Evolutionary conservation across 2,888 invertebrate species (phyloP).

Genomic region (Lasioglossum villosulum): DNA sequence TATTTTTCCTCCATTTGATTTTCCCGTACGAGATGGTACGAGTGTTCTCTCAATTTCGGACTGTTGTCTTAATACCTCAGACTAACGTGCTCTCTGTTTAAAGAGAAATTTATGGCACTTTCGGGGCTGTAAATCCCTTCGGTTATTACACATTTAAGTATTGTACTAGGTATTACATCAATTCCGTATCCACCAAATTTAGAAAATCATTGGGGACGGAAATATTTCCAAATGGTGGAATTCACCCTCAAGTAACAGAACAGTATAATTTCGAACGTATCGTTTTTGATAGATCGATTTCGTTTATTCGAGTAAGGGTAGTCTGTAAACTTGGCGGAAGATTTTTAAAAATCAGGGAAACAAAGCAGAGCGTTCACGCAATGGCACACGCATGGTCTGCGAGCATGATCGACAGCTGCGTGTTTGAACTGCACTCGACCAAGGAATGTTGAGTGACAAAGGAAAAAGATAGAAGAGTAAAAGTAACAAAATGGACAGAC

Average conservation of each 20-base stretch:
- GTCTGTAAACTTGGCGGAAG: not conserved
- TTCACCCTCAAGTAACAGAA: too few species aligned
- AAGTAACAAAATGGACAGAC: constrained; percentile 18
- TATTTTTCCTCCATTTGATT: not conserved
- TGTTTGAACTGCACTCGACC: not conserved
- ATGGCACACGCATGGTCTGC: not conserved
- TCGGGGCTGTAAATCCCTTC: too few species aligned
- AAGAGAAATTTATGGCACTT: not conserved
- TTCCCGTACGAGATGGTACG: not conserved
- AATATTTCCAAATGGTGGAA: too few species aligned
- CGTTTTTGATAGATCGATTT: not conserved
- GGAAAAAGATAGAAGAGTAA: not conserved
- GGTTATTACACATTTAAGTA: too few species aligned
- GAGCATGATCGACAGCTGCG: constrained; percentile 13
- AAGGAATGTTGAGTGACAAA: not conserved
- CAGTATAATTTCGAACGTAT: too few species aligned
- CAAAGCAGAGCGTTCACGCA: not conserved
- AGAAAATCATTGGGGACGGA: too few species aligned
- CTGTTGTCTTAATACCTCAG: not conserved
- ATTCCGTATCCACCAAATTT: too few species aligned
- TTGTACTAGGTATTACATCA: too few species aligned
- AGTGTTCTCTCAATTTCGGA: not conserved
- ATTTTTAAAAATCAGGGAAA: not conserved
- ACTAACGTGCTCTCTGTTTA: not conserved
- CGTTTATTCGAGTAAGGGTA: not conserved